These are phyloP conservation scores for Drosophila kepulauana DNA, from an alignment of 1,140 invertebrate species.

Conservation along the genomic window DNA sequence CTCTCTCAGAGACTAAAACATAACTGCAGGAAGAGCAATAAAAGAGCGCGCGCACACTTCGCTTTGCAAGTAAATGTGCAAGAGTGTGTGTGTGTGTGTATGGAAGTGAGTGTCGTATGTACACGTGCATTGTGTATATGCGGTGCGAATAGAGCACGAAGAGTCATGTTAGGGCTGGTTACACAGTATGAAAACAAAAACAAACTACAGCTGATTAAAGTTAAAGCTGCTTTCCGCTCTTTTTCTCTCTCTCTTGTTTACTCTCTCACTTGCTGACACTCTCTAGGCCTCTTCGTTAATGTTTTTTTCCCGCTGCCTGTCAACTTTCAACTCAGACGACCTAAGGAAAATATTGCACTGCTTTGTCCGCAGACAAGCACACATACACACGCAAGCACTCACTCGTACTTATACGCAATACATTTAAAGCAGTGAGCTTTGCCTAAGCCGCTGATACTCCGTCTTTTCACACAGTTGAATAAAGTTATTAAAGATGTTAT, in stretches of 20 bases:
- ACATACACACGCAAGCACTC: not conserved
- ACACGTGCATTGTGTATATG: slow-evolving; percentile 30
- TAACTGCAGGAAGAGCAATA: slow-evolving; percentile 21
- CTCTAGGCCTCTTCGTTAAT: slow-evolving; percentile 11
- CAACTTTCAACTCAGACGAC: slow-evolving; percentile 26
- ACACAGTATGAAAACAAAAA: slow-evolving; percentile 72
- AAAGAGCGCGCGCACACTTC: slow-evolving; percentile 40
- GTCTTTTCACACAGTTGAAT: not conserved
- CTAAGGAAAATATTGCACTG: slow-evolving; percentile 16
- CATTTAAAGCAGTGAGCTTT: not conserved
- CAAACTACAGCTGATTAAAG: slow-evolving; percentile 80
- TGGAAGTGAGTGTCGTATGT: not conserved
- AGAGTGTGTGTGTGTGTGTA: slow-evolving; percentile 1
- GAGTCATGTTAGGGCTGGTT: slow-evolving; percentile 35
- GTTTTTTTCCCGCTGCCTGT: slow-evolving; percentile 1
- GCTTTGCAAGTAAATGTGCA: slow-evolving; percentile 13
- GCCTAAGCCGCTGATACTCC: not conserved
- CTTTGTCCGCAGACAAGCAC: slow-evolving; percentile 1
- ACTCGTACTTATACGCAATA: not conserved
- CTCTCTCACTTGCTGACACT: not conserved
- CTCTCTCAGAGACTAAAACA: slow-evolving; percentile 53
- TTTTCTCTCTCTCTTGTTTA: slow-evolving; percentile 1
- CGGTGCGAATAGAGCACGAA: slow-evolving; percentile 19
- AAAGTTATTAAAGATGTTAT: too few relatives aligned
- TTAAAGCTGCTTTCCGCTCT: slow-evolving; percentile 30